phyloP scores from a whole-genome alignment of 2,888 invertebrate genomes.

The Teleiodes luculella region DNA sequence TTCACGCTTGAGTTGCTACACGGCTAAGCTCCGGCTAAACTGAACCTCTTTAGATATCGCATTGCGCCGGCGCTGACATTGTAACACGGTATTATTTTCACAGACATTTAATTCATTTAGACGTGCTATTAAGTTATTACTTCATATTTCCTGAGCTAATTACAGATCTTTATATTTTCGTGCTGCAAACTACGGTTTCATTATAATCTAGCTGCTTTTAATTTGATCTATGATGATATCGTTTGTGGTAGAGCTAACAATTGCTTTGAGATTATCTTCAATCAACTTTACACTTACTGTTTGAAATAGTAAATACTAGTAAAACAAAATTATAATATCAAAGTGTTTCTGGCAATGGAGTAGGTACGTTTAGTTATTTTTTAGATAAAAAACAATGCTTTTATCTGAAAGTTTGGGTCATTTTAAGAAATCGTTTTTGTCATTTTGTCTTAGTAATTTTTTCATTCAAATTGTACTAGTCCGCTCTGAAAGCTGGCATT shows the following conservation, averaged over 20 bases:
- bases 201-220: not conserved
- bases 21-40: conserved; percentile 28
- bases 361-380: not conserved
- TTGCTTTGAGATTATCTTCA: conserved; percentile 7
- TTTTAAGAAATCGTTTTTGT: too few relatives aligned
- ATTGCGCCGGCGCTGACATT: conserved; percentile 25
- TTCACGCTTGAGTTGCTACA: conserved; percentile 54
- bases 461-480: too few relatives aligned
- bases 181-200: not conserved
- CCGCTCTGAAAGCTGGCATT: too few relatives aligned
- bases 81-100: conserved; percentile 22
- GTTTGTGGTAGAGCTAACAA: conserved; percentile 2
- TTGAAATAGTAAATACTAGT: not conserved
- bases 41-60: conserved; percentile 27
- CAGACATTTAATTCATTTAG: conserved; percentile 8
- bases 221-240: conserved; percentile 3
- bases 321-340: conserved; percentile 3
- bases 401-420: too few relatives aligned
- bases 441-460: too few relatives aligned
- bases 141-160: conserved; percentile 2
- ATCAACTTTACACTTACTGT: conserved; percentile 2
- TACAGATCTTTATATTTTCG: not conserved
- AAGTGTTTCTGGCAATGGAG: conserved; percentile 16
- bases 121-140: not conserved
- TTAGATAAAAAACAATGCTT: too few relatives aligned